phyloP scores from a whole-genome alignment of 2,888 invertebrate genomes.

The Rhopalosiphum nymphaeae region DNA sequence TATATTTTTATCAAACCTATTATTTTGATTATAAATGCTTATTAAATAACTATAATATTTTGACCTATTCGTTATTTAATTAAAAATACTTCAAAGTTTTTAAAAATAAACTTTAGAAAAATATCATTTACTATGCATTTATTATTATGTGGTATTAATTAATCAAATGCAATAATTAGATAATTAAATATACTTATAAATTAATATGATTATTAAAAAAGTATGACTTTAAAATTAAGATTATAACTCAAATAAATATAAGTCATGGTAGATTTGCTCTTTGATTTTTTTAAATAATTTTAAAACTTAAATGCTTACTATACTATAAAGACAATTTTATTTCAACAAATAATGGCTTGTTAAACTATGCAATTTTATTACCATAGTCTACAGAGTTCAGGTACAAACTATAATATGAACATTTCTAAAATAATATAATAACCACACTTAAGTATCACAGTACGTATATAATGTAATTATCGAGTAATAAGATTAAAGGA shows the following conservation, averaged over 20 bases:
- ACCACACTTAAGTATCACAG: slow-evolving; percentile 22
- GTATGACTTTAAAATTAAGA: background rate
- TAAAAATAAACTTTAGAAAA: background rate
- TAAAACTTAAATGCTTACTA: background rate
- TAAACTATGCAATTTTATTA: background rate
- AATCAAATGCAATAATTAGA: background rate
- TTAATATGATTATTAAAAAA: background rate
- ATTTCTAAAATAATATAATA: slow-evolving; percentile 26
- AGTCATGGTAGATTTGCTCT: background rate
- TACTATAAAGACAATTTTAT: background rate
- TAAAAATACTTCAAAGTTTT: background rate
- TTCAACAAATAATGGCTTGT: background rate
- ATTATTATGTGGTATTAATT: background rate
- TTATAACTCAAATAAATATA: background rate
- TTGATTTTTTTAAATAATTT: background rate
- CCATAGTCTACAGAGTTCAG: background rate
- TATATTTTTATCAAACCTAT: background rate
- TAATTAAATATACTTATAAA: background rate
- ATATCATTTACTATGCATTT: background rate
- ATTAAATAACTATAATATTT: background rate
- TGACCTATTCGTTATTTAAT: background rate
- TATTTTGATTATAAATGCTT: background rate
- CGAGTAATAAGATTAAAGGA: background rate
- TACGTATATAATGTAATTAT: slow-evolving; percentile 13
- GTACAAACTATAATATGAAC: background rate